Base-by-base conservation (phyloP, 30 jellyfish, hydroid and myxozoan species). In the Hydractinia echinata region DNA sequence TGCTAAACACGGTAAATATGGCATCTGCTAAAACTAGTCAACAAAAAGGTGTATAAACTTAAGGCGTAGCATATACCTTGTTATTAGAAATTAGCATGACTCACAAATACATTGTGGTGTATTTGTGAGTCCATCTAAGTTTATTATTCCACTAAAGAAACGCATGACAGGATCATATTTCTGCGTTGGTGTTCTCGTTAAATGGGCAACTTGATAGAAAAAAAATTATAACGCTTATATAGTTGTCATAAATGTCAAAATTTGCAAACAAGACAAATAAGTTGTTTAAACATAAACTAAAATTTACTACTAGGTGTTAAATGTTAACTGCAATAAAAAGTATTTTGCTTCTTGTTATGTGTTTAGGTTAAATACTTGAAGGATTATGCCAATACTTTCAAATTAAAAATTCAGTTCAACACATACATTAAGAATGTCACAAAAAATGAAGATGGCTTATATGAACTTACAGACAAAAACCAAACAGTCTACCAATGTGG, bases 361-460 rank as follows among this genome's bases (percentile, higher is more conserved):
- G 44, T 30, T 30, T 44, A 92, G 98, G 98, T 92, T 6, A 69
- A 87, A 84, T 92, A 92, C 70, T 73, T 92, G 66, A 73, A 83
- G 20, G 98, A 92, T 72, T 92, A 62, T 87, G 98, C 98, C 18
- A 61, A 66, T 66, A 82, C 64, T 15, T 79, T 92, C 61, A 87
- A 87, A 21, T 85, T 92, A 30, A 92, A 92, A 79, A 84, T 85
- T 10, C 87, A 87, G 61, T 92, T 87, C 81, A 74, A 88, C 14
- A 86, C 95, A 73, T 76, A 92, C 67, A 83, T 92, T 10, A 68
- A 83, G 61, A 77, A 76, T 4, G 86, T 92, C 3, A 19, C 90
- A 20, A 55, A 61, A 49, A 54, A 77, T 62, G 88, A 55, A 50
- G 73, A 79, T 55, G 89, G 76, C 8, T 76, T 72, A 16, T 92